phyloP scores from a whole-genome alignment of 2,888 invertebrate genomes.

The Trissolcus brochymenae region DNA sequence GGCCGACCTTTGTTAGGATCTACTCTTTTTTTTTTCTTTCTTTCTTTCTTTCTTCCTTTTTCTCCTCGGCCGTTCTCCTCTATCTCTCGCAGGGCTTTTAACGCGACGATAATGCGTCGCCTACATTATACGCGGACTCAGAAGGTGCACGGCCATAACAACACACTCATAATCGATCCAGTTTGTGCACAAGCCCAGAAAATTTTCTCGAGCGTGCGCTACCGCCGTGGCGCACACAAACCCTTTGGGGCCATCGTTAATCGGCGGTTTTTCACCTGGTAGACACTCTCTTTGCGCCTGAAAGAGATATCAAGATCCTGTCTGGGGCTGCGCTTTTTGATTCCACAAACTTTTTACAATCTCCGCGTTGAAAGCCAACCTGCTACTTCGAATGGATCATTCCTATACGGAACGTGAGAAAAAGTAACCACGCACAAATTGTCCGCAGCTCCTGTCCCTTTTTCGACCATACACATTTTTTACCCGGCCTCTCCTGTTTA shows the following conservation, averaged over 20 bases:
- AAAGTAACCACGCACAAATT: constrained; percentile 48
- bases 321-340: constrained; percentile 54
- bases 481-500: constrained; percentile 1
- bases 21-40: constrained; percentile 42
- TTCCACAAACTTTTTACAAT: constrained; percentile 52
- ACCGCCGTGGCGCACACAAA: constrained; percentile 59
- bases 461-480: too few species aligned
- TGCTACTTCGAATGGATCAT: constrained; percentile 47
- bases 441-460: constrained; percentile 5
- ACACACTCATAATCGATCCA: constrained; percentile 64
- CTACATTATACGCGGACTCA: constrained; percentile 62
- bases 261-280: constrained; percentile 63
- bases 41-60: constrained; percentile 6
- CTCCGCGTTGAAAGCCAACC: constrained; percentile 48
- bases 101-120: constrained; percentile 66
- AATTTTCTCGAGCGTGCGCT: constrained; percentile 63
- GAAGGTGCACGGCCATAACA: constrained; percentile 61
- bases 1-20: constrained; percentile 52
- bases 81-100: constrained; percentile 21
- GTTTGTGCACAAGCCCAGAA: constrained; percentile 74
- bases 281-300: constrained; percentile 17
- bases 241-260: constrained; percentile 68
- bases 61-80: constrained; percentile 21
- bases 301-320: constrained; percentile 55
- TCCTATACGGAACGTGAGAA: constrained; percentile 51